Percentiles rank a stretch among this genome's conserved stretches.
Evolutionary conservation across 92 coral and sea anemone species (phyloP).

Genomic region (Pocillopora grandis): DNA sequence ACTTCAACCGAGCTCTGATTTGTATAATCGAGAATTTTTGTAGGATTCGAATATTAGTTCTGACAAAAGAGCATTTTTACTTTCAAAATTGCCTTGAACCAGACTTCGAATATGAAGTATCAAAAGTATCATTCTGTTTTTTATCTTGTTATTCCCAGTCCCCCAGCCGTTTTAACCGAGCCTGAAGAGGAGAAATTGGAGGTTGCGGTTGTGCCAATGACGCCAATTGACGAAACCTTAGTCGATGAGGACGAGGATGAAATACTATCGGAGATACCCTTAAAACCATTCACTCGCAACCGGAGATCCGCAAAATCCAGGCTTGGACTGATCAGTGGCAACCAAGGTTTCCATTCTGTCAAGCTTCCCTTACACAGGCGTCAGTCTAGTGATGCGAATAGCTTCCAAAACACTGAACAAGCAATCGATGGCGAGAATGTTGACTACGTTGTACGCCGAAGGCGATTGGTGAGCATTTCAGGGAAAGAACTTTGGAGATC

Average conservation of each 20-base stretch:
- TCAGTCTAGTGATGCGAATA: neutral
- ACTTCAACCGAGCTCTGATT: too few species aligned
- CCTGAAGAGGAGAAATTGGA: neutral
- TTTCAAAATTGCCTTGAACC: neutral
- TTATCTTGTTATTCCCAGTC: neutral
- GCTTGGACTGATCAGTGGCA: constrained; percentile 33
- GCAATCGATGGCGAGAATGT: constrained; percentile 2
- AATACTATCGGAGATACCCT: constrained; percentile 15
- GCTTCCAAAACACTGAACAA: neutral
- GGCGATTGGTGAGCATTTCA: constrained; percentile 7
- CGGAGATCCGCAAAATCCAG: constrained; percentile 39
- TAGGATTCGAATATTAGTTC: too few species aligned
- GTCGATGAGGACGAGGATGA: constrained; percentile 20
- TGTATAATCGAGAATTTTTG: too few species aligned
- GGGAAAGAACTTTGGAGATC: constrained; percentile 24
- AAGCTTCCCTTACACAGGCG: constrained; percentile 22
- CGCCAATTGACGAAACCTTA: constrained; percentile 1
- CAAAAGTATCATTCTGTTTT: neutral
- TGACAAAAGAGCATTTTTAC: neutral
- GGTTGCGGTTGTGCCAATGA: neutral
- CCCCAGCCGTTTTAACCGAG: constrained; percentile 10
- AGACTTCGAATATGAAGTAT: neutral
- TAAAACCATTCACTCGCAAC: constrained; percentile 1
- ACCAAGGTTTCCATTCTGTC: constrained; percentile 40
- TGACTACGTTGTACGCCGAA: neutral